phyloP scores from a whole-genome alignment of 1,140 invertebrate genomes.

The Euglossa dilemma region DNA sequence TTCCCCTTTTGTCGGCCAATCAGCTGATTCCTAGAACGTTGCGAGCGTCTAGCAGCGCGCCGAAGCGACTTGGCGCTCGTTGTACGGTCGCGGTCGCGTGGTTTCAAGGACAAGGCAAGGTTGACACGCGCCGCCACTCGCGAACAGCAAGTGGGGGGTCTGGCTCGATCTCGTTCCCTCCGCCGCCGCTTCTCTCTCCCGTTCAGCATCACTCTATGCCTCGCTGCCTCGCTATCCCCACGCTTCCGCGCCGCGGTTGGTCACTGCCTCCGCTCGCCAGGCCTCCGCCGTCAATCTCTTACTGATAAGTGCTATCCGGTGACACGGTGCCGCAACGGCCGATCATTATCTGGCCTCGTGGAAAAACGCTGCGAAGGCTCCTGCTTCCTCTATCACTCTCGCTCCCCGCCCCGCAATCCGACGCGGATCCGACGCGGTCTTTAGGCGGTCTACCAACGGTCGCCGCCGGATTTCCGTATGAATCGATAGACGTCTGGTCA shows the following conservation, averaged over 20 bases:
- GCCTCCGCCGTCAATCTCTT: constrained; percentile 37
- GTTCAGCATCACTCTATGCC: constrained; percentile 33
- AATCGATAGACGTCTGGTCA: no score
- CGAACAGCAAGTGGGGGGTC: constrained; percentile 71
- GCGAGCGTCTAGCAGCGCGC: constrained; percentile 61
- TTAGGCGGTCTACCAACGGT: neutral
- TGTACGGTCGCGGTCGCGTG: constrained; percentile 78
- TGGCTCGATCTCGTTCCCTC: constrained; percentile 40
- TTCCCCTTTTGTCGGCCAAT: constrained; percentile 50
- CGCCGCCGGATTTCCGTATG: no score
- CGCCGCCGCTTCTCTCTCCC: constrained; percentile 4
- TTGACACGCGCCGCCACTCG: constrained; percentile 81
- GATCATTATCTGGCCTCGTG: constrained; percentile 34
- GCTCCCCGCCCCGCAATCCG: no score
- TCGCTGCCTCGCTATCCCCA: constrained; percentile 5
- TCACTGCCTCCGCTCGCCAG: constrained; percentile 2
- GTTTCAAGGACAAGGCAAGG: constrained; percentile 82
- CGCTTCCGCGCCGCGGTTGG: constrained; percentile 13
- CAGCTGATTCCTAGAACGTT: constrained; percentile 67
- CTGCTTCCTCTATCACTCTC: neutral
- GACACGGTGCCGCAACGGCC: constrained; percentile 19
- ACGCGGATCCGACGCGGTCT: no score
- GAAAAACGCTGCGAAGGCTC: constrained; percentile 23
- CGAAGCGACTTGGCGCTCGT: constrained; percentile 67
- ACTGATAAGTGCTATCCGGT: constrained; percentile 48